Conservation (phyloP, 2,797 vertebrate genomes). For the Salmo trutta region DNA sequence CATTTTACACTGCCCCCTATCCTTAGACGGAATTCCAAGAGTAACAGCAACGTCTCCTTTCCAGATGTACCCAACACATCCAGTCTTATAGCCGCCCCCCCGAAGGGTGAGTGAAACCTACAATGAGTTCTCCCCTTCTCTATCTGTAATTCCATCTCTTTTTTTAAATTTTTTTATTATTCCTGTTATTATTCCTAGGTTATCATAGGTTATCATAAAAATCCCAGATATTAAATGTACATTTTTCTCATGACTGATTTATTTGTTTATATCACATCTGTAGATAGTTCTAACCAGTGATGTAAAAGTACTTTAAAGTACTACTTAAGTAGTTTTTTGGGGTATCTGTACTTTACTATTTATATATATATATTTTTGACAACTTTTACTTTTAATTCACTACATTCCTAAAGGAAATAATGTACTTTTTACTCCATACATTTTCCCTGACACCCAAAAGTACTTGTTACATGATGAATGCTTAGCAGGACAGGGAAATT, state of each 20-base stretch:
- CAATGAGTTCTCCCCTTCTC: background rate
- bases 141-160: background rate
- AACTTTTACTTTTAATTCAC: too few species aligned
- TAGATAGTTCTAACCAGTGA: background rate
- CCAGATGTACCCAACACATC: background rate
- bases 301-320: too few species aligned
- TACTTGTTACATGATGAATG: too few species aligned
- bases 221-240: background rate
- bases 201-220: background rate
- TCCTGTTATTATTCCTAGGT: background rate
- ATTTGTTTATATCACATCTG: background rate
- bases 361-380: too few species aligned
- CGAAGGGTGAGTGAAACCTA: background rate
- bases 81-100: background rate
- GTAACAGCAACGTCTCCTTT: fast-evolving
- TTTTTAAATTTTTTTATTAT: background rate
- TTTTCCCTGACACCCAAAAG: too few species aligned
- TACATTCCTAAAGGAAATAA: too few species aligned
- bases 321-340: too few species aligned
- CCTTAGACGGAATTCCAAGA: background rate
- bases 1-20: slow-evolving; percentile 5
- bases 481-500: too few species aligned
- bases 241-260: background rate
- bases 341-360: too few species aligned
- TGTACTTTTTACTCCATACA: too few species aligned